phyloP scores from a whole-genome alignment of 2,888 invertebrate genomes.

The Aproaerema taeniolella region DNA sequence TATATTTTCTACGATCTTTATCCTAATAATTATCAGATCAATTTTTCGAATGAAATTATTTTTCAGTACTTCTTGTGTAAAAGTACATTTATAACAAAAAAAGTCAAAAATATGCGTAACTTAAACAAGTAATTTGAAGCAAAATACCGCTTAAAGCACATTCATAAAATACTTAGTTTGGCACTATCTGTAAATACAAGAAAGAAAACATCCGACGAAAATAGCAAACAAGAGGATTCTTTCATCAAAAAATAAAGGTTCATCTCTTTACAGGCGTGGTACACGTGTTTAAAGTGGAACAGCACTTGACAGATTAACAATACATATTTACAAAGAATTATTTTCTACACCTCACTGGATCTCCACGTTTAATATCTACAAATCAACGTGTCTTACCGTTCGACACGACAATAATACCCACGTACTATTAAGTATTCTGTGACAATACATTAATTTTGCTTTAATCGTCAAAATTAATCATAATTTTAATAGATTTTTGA shows the following conservation, averaged over 20 bases:
- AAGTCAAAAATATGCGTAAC: constrained; percentile 17
- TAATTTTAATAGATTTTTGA: no score
- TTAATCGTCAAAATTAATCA: no score
- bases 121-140: constrained; percentile 26
- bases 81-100: constrained; percentile 23
- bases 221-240: constrained; percentile 41
- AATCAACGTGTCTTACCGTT: constrained; percentile 5
- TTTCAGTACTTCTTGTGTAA: background rate
- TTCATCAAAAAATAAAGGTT: constrained; percentile 47
- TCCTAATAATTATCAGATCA: constrained; percentile 27
- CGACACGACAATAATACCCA: no score
- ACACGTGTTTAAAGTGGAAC: constrained; percentile 42
- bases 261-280: constrained; percentile 49
- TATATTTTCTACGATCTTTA: constrained; percentile 31
- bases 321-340: constrained; percentile 63
- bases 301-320: constrained; percentile 61
- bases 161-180: constrained; percentile 57
- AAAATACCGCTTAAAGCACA: constrained; percentile 25
- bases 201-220: constrained; percentile 41
- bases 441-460: no score
- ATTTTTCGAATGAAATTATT: constrained; percentile 18
- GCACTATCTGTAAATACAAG: constrained; percentile 55
- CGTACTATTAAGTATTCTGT: no score
- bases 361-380: constrained; percentile 26
- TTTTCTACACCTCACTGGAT: constrained; percentile 43